Evolutionary conservation across 2,888 invertebrate species (phyloP).

Genomic region (Platypus cylindrus): DNA sequence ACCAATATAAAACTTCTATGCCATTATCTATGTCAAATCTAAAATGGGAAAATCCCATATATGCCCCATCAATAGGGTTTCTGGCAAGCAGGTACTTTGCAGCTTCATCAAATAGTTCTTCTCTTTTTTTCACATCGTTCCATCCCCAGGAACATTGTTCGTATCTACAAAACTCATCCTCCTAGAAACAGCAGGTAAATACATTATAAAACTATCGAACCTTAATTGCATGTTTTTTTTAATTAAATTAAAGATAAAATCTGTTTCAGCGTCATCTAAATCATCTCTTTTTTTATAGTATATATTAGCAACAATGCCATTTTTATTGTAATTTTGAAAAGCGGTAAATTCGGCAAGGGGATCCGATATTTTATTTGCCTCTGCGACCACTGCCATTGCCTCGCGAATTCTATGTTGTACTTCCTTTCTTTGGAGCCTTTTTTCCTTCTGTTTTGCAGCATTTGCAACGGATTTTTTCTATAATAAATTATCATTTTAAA

Average conservation of each 20-base stretch:
- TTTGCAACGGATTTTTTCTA: slow-evolving; percentile 41
- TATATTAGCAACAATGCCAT: slow-evolving; percentile 47
- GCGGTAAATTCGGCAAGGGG: slow-evolving; percentile 47
- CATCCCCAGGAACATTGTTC: slow-evolving; percentile 72
- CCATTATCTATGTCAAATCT: slow-evolving; percentile 73
- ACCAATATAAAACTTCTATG: slow-evolving; percentile 68
- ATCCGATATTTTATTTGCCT: slow-evolving; percentile 46
- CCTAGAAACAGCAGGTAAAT: not conserved
- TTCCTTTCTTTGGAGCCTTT: slow-evolving; percentile 46
- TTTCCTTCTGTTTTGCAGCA: slow-evolving; percentile 46
- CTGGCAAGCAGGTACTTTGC: slow-evolving; percentile 63
- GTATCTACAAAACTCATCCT: slow-evolving; percentile 43
- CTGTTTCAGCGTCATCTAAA: slow-evolving; percentile 42
- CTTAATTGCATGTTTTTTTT: slow-evolving; percentile 66
- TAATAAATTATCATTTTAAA: too few relatives aligned
- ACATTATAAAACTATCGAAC: slow-evolving; percentile 38
- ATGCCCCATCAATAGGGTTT: slow-evolving; percentile 36
- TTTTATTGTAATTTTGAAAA: slow-evolving; percentile 48
- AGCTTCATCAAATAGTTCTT: slow-evolving; percentile 58
- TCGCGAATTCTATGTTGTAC: slow-evolving; percentile 47
- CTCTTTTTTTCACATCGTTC: slow-evolving; percentile 58
- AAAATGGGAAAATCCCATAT: slow-evolving; percentile 68
- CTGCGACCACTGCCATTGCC: slow-evolving; percentile 46
- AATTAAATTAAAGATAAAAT: slow-evolving; percentile 64
- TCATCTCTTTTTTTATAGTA: slow-evolving; percentile 45